Evolutionary conservation across 2,888 invertebrate species (phyloP), one percentile per base, ranked within the genome.

Genomic region (Ganaspis brasiliensis): DNA sequence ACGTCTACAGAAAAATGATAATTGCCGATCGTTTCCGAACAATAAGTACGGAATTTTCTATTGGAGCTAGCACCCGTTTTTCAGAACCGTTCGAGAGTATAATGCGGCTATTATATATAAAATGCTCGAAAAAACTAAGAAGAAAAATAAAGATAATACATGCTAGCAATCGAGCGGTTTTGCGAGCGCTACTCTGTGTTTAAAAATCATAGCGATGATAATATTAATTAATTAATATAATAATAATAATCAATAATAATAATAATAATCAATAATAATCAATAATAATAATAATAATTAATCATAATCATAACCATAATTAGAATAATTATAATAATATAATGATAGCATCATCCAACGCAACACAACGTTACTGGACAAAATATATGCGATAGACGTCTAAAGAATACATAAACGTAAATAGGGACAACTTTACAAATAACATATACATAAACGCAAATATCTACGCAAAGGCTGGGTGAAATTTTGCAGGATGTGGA

Each of bases 1-100:
- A 87, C 85, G 86, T 86, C 87, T 88, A 88, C 88, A 84, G 81
- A 81, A 83, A 81, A 81, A 82, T 81, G 78, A 83, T 82, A 83
- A 84, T 82, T 78, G 67, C 67, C 79, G 77, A 78, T 75, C 75
- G 74, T 83, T 78, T 87, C 88, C 89, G 87, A 84, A 88, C 85
- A 86, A 85, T 88, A 87, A 88, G 87, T 87, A 88, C 89, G 87
- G 88, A 89, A 88, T 87, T 84, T 78, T 84, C 83, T 79, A 81
- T 85, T 84, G 81, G 82, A 83, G 79, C 83, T 12, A 77, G 74
- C 77, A 26, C 37, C 56, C 67, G 75, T 79, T 75, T 49, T 74
- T 73, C 79, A 37, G 79, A 80, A 79, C 77, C 70, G 74, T 77
- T 78, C 73, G 59, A 72, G 19, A 59, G 5, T 55, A 37, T 55